Evolutionary conservation across 1,140 invertebrate species (phyloP).

Genomic region (Hycleus phaleratus): DNA sequence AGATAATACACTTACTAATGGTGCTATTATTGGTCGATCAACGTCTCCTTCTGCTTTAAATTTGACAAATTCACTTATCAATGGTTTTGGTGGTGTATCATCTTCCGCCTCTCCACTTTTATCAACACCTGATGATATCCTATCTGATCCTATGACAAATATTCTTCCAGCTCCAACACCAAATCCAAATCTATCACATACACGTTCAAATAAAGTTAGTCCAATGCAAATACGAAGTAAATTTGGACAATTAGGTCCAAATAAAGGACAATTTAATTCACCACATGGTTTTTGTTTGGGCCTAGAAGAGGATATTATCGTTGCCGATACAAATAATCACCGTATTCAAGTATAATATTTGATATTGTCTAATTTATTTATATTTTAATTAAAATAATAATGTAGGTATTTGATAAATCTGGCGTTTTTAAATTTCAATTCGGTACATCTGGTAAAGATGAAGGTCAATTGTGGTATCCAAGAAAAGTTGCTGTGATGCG

Average conservation of each 20-base stretch:
- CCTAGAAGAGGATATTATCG: conserved; percentile 88
- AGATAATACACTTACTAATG: conserved; percentile 25
- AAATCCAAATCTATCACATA: conserved; percentile 40
- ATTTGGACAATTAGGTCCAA: conserved; percentile 86
- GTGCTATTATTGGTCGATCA: conserved; percentile 41
- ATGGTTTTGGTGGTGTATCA: conserved; percentile 49
- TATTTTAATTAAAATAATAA: background rate
- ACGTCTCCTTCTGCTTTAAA: conserved; percentile 40
- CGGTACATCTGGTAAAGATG: conserved; percentile 84
- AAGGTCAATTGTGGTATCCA: conserved; percentile 94
- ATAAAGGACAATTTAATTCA: conserved; percentile 90
- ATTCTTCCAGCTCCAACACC: conserved; percentile 32
- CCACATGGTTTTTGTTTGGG: conserved; percentile 96
- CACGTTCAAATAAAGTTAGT: conserved; percentile 62
- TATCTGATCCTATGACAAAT: conserved; percentile 37
- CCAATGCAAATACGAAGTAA: conserved; percentile 85
- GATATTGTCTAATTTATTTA: background rate
- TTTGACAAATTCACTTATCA: conserved; percentile 43
- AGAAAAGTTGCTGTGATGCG: conserved; percentile 90
- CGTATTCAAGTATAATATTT: conserved; percentile 74
- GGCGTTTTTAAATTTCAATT: conserved; percentile 85
- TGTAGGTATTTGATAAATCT: conserved; percentile 82
- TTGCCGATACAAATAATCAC: conserved; percentile 95
- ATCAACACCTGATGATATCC: conserved; percentile 43
- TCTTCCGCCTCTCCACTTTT: conserved; percentile 56